Evolutionary conservation across 2,797 vertebrate species (phyloP).

Genomic region (Neopelma chrysocephalum): DNA sequence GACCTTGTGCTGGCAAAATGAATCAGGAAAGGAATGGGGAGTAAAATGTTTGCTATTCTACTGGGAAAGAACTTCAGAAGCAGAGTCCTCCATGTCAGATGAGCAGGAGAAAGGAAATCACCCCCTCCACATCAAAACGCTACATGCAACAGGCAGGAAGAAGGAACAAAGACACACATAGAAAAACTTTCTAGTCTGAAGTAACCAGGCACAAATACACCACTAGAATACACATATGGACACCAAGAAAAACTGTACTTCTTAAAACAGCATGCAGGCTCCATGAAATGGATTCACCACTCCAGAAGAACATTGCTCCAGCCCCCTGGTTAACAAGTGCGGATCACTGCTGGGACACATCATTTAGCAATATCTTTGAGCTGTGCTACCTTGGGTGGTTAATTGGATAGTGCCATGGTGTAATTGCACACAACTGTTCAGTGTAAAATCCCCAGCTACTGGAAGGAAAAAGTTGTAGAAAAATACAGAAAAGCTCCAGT

Average conservation of each 20-base stretch:
- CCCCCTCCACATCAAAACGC: neutral
- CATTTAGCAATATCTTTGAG: neutral
- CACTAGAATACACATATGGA: neutral
- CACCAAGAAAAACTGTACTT: neutral
- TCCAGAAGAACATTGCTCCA: neutral
- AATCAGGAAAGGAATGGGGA: neutral
- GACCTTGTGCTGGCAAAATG: neutral
- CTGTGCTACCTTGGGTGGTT: slow-evolving; percentile 26
- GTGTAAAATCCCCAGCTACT: neutral
- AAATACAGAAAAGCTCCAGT: neutral
- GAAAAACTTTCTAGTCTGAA: neutral
- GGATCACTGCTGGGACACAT: neutral
- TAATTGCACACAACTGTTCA: slow-evolving; percentile 32
- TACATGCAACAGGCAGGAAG: neutral
- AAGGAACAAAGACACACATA: neutral
- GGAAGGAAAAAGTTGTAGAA: neutral
- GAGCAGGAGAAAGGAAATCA: neutral
- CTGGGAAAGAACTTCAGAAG: neutral
- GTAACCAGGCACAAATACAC: neutral
- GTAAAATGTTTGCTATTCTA: neutral
- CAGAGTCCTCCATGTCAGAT: neutral
- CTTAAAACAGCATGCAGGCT: neutral
- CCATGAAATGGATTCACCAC: neutral
- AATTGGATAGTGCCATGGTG: neutral
- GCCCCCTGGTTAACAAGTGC: neutral